phyloP scores from a whole-genome alignment of 2,113 vertebrate genomes.

The Cettia cetti region DNA sequence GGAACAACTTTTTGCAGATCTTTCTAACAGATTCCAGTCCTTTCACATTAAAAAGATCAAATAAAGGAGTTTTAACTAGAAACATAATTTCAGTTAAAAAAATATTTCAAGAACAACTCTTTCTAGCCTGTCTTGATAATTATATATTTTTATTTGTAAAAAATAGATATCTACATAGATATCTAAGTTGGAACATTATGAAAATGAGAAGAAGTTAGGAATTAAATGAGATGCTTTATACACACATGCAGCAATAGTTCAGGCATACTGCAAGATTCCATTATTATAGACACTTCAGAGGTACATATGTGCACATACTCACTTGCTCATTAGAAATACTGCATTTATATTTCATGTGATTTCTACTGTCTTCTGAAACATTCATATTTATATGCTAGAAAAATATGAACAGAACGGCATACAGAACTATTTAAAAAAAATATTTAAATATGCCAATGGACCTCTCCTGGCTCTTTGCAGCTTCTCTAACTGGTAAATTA shows the following conservation, averaged over 20 bases:
- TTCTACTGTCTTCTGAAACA: background rate
- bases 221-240: background rate
- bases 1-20: background rate
- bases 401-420: background rate
- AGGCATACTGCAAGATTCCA: background rate
- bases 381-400: background rate
- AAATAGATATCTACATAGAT: background rate
- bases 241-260: background rate
- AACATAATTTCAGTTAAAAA: background rate
- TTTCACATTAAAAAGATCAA: background rate
- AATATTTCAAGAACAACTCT: background rate
- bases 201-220: background rate
- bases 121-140: background rate
- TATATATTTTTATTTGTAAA: background rate
- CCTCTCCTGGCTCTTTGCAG: background rate
- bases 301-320: background rate
- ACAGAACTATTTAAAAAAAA: background rate
- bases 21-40: background rate
- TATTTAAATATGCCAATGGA: background rate
- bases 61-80: background rate
- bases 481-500: constrained; percentile 2
- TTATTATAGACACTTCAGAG: background rate
- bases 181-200: background rate
- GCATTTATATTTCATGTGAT: background rate
- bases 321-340: background rate